phyloP scores from a whole-genome alignment of 92 coral and sea anemone species.

The Hydrozoanthus gracilis region DNA sequence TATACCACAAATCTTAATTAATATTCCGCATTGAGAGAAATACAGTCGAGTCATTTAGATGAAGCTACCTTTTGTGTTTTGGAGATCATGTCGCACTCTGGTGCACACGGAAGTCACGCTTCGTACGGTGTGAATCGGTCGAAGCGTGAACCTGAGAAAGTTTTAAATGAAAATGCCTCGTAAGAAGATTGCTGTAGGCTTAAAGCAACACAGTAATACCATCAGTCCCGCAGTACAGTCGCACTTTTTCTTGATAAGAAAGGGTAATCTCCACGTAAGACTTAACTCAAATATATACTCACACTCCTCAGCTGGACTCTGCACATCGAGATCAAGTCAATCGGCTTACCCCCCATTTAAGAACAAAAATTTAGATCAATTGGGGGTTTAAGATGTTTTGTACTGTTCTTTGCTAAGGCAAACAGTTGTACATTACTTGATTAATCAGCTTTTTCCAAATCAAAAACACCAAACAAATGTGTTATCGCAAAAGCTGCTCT shows the following conservation, averaged over 20 bases:
- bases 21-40: too few species aligned
- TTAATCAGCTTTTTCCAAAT: too few species aligned
- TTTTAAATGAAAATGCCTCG: not conserved
- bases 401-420: slow-evolving; percentile 13
- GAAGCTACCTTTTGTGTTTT: too few species aligned
- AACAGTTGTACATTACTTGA: slow-evolving; percentile 13
- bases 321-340: too few species aligned
- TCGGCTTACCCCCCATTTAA: not conserved
- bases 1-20: too few species aligned
- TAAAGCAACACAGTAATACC: too few species aligned
- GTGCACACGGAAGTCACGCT: not conserved
- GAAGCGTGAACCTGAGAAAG: not conserved
- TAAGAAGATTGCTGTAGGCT: not conserved
- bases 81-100: not conserved
- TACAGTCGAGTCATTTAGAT: too few species aligned
- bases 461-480: not conserved
- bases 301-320: not conserved
- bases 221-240: not conserved
- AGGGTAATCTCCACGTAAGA: not conserved
- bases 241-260: not conserved
- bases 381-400: not conserved
- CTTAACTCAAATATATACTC: not conserved
- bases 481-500: slow-evolving; percentile 16
- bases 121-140: not conserved
- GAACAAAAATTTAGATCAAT: not conserved